Percentiles rank a stretch among this genome's conserved stretches.
Conservation (phyloP, 2,888 invertebrate genomes). For the Exocentrus adspersus region DNA sequence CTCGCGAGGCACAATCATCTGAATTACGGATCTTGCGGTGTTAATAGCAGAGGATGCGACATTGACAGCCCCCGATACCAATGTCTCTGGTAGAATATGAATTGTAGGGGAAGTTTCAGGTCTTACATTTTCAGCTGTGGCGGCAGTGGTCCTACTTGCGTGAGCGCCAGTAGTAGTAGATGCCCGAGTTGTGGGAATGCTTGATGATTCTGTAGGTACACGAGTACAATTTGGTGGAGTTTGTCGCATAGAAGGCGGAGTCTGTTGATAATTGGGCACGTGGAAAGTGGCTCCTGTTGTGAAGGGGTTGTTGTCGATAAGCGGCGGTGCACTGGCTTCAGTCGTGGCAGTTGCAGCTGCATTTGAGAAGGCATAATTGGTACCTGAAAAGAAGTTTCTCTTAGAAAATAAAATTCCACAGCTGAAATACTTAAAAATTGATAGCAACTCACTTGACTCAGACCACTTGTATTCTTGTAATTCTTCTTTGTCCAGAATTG, state of each 20-base stretch:
- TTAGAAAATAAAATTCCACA: too few species aligned
- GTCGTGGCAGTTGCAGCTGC: neutral
- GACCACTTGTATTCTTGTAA: neutral
- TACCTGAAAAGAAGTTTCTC: neutral
- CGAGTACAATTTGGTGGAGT: neutral
- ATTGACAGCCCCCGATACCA: constrained; percentile 62
- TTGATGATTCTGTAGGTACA: neutral
- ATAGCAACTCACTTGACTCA: neutral
- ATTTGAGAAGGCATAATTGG: neutral
- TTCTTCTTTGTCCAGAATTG: constrained; percentile 6
- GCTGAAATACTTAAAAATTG: neutral
- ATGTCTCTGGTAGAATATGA: constrained; percentile 60
- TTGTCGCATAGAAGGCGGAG: constrained; percentile 39
- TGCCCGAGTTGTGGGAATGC: constrained; percentile 2
- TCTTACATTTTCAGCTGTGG: constrained; percentile 4
- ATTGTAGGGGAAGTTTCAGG: constrained; percentile 34
- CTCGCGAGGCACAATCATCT: constrained; percentile 58
- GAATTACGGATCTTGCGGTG: constrained; percentile 62
- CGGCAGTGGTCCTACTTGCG: neutral
- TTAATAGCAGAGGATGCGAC: constrained; percentile 63
- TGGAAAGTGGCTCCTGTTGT: constrained; percentile 16
- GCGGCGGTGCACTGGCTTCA: constrained; percentile 4
- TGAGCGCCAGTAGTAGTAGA: neutral
- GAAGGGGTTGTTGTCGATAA: constrained; percentile 24
- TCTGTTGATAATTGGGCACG: constrained; percentile 50